Conservation (phyloP, 1,140 invertebrate species). For the Zaprionus inermis region DNA sequence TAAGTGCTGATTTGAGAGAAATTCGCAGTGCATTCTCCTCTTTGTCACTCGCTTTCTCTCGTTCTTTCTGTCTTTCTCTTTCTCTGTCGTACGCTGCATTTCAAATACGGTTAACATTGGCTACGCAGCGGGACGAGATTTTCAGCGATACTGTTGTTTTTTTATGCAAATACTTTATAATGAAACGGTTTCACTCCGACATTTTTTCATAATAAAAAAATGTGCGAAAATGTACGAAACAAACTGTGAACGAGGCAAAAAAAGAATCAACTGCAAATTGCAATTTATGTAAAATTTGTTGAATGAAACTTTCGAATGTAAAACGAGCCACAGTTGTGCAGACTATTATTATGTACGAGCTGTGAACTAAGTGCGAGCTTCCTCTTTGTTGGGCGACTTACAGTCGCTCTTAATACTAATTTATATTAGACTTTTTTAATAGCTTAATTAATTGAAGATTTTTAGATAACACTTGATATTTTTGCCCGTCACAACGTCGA, state of each 20-base stretch:
- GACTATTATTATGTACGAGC: too few species aligned
- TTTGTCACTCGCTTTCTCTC: background rate
- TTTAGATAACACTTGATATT: too few species aligned
- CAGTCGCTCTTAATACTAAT: too few species aligned
- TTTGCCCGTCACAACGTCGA: too few species aligned
- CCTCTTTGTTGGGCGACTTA: too few species aligned
- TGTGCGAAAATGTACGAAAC: slow-evolving; percentile 21
- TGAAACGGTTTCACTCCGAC: slow-evolving; percentile 13
- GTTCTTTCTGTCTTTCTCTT: background rate
- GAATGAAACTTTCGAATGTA: background rate
- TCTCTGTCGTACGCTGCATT: slow-evolving; percentile 5
- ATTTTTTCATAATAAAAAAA: background rate
- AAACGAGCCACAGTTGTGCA: background rate
- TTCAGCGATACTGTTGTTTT: slow-evolving; percentile 13
- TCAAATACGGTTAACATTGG: slow-evolving; percentile 36
- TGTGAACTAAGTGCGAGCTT: too few species aligned
- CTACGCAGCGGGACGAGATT: slow-evolving; percentile 19
- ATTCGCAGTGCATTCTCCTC: background rate
- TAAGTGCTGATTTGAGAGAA: slow-evolving; percentile 72
- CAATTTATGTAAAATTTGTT: background rate
- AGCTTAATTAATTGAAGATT: too few species aligned
- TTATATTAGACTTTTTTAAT: too few species aligned
- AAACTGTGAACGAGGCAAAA: background rate
- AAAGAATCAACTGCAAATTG: background rate
- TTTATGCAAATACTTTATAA: slow-evolving; percentile 11